Evolutionary conservation across 2,797 vertebrate genomes (phyloP).

Genomic region (Mustela erminea): DNA sequence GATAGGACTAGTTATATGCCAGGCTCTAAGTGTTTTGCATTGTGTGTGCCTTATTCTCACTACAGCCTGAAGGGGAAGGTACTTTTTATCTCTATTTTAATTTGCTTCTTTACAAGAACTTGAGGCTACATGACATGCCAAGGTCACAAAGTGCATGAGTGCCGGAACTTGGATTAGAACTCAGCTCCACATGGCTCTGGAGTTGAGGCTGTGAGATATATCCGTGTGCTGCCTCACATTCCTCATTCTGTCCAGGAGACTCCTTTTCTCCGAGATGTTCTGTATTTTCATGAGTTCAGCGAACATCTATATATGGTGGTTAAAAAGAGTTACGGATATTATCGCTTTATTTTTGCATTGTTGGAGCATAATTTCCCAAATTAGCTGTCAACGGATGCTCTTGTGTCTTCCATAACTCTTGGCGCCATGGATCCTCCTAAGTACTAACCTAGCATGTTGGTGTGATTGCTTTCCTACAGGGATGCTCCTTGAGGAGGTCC

Average conservation of each 20-base stretch:
- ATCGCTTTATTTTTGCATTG: neutral
- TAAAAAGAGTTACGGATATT: neutral
- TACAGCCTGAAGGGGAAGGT: neutral
- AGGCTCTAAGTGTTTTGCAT: neutral
- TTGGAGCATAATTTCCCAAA: neutral
- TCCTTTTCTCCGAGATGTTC: neutral
- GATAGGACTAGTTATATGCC: neutral
- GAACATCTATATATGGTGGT: neutral
- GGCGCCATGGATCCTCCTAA: neutral
- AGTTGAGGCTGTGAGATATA: neutral
- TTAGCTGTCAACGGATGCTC: neutral
- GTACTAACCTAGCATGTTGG: neutral
- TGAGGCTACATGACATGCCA: neutral
- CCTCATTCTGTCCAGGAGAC: neutral
- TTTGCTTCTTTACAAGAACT: neutral
- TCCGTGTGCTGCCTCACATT: neutral
- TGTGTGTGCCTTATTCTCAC: neutral
- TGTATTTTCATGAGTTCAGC: neutral
- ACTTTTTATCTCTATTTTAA: neutral
- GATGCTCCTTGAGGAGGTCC: neutral
- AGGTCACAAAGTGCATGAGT: neutral
- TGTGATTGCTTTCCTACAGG: slow-evolving; percentile 8
- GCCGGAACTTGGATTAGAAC: neutral
- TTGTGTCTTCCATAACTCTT: neutral
- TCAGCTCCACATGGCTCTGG: neutral